Conservation (phyloP, 2,888 invertebrate species). For the Andrena bucephala region DNA sequence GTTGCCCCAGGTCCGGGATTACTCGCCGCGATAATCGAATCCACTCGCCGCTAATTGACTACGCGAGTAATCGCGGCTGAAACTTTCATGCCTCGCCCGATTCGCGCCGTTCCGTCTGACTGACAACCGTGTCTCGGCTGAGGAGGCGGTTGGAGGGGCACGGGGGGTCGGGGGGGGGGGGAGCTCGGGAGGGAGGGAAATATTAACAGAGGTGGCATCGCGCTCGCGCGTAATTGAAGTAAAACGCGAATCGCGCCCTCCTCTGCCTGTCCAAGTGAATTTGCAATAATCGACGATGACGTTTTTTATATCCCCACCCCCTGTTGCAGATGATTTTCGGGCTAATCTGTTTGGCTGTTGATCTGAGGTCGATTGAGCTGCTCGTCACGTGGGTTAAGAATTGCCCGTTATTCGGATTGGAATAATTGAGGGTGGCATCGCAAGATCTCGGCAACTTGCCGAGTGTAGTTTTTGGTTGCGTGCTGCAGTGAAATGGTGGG, state of each 20-base stretch:
- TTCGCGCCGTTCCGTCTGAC: conserved; percentile 54
- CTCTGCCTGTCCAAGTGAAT: conserved; percentile 30
- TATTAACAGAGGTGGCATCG: conserved; percentile 39
- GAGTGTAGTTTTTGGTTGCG: no score
- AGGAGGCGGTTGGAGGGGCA: not conserved
- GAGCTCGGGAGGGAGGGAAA: not conserved
- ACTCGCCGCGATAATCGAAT: conserved; percentile 69
- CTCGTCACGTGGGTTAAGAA: no score
- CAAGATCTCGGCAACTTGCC: no score
- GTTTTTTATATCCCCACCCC: conserved; percentile 1
- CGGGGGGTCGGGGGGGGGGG: not conserved
- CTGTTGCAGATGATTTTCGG: no score
- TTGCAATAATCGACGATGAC: not conserved
- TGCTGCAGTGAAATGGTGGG: no score
- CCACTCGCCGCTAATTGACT: conserved; percentile 69
- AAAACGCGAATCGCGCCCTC: conserved; percentile 22
- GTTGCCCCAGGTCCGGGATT: conserved; percentile 77
- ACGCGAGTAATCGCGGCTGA: conserved; percentile 66
- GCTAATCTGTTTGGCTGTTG: no score
- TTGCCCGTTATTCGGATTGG: no score
- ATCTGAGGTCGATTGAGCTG: no score
- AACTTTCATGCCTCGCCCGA: conserved; percentile 69
- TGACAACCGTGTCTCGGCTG: conserved; percentile 50
- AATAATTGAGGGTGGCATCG: no score
- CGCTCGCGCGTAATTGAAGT: conserved; percentile 47